Percentiles rank a stretch among this genome's conserved stretches.
Evolutionary conservation across 1,140 invertebrate genomes (phyloP).

Genomic region (Drosophila sulfurigaster): DNA sequence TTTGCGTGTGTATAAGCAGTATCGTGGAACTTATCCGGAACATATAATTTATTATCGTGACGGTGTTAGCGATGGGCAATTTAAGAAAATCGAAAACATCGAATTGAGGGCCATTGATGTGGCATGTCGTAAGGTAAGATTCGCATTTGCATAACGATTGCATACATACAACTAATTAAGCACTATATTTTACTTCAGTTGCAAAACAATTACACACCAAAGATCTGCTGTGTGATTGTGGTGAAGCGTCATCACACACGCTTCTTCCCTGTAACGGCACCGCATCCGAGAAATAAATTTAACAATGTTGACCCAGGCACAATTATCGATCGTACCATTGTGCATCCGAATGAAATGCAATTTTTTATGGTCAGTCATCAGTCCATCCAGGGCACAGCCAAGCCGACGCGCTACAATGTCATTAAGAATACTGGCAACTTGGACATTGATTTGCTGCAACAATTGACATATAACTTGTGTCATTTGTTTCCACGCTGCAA

Average conservation of each 20-base stretch:
- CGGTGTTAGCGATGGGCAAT: slow-evolving; percentile 96
- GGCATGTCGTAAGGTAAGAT: slow-evolving; percentile 60
- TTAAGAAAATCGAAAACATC: slow-evolving; percentile 87
- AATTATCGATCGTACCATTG: slow-evolving; percentile 92
- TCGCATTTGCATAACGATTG: neutral
- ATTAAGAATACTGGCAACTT: slow-evolving; percentile 93
- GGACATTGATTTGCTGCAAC: slow-evolving; percentile 91
- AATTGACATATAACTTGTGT: slow-evolving; percentile 94
- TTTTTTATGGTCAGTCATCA: slow-evolving; percentile 93
- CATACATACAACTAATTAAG: neutral
- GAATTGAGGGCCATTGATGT: slow-evolving; percentile 58
- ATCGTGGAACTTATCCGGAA: slow-evolving; percentile 85
- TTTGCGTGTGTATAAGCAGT: slow-evolving; percentile 85
- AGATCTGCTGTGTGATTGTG: slow-evolving; percentile 93
- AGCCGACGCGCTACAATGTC: slow-evolving; percentile 95
- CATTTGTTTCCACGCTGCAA: slow-evolving; percentile 95
- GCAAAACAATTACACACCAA: slow-evolving; percentile 85
- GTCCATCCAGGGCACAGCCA: slow-evolving; percentile 92
- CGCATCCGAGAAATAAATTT: slow-evolving; percentile 85
- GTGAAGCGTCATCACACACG: slow-evolving; percentile 96
- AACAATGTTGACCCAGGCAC: slow-evolving; percentile 92
- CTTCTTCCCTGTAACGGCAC: slow-evolving; percentile 86
- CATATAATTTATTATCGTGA: slow-evolving; percentile 92
- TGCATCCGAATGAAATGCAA: slow-evolving; percentile 92
- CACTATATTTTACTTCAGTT: neutral